These are phyloP conservation scores for Cepaea nemoralis DNA, from an alignment of 1,140 invertebrate genomes.

Conservation along the genomic window DNA sequence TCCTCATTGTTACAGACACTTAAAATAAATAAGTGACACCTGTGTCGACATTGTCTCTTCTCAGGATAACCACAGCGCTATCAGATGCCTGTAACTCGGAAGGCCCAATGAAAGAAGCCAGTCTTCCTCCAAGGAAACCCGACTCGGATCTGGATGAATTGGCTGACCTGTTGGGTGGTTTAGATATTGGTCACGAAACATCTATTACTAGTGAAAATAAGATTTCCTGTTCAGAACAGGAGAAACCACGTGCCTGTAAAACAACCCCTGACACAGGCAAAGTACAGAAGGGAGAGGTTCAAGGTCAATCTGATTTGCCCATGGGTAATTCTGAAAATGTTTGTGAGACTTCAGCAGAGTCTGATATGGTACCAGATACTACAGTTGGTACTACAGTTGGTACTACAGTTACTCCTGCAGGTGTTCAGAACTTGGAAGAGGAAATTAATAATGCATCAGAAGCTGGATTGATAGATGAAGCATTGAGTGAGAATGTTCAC, in stretches of 20 bases:
- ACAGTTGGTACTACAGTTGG: too few species aligned
- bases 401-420: too few species aligned
- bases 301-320: too few species aligned
- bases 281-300: too few species aligned
- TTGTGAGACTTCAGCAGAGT: not conserved
- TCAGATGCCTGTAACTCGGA: not conserved
- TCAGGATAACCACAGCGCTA: not conserved
- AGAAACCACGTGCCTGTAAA: not conserved
- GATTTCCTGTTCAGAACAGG: not conserved
- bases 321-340: not conserved
- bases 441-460: not conserved
- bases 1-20: too few species aligned
- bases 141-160: slow-evolving; percentile 5
- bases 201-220: not conserved
- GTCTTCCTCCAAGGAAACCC: not conserved
- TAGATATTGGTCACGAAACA: not conserved
- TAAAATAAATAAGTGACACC: too few species aligned
- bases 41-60: too few species aligned
- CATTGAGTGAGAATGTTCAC: not conserved
- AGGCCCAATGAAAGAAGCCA: not conserved
- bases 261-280: too few species aligned
- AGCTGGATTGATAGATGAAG: too few species aligned
- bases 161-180: slow-evolving; percentile 14
- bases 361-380: not conserved
- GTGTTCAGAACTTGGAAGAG: not conserved